Evolutionary conservation across 2,888 invertebrate species (phyloP).

Genomic region (Dromius quadrimaculatus): DNA sequence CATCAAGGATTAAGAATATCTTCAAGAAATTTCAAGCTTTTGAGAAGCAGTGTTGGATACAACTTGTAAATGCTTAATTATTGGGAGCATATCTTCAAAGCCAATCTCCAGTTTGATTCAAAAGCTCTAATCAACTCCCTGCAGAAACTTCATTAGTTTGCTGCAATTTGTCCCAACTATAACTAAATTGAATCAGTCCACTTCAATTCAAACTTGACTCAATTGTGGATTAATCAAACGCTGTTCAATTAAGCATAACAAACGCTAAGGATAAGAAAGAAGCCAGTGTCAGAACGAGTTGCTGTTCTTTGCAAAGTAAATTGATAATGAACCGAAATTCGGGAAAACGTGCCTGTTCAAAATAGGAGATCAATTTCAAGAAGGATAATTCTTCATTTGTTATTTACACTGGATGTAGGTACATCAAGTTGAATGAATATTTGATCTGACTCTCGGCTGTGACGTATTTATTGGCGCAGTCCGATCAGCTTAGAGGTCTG

Average conservation of each 20-base stretch:
- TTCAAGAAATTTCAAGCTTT: too few relatives aligned
- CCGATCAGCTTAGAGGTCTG: conserved; percentile 12
- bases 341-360: conserved; percentile 22
- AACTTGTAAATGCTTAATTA: too few relatives aligned
- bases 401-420: conserved; percentile 29
- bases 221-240: not conserved
- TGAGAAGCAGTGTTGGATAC: too few relatives aligned
- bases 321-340: conserved; percentile 37
- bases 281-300: not conserved
- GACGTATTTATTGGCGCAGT: conserved; percentile 21
- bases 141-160: too few relatives aligned
- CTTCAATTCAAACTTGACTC: not conserved
- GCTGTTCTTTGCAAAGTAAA: conserved; percentile 40
- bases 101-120: too few relatives aligned
- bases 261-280: conserved; percentile 27
- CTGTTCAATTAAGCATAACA: conserved; percentile 8
- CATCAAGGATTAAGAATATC: too few relatives aligned
- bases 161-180: not conserved
- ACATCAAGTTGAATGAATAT: conserved; percentile 18
- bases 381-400: conserved; percentile 36
- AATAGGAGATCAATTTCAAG: conserved; percentile 25
- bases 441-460: conserved; percentile 9
- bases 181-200: conserved; percentile 5
- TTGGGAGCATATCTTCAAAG: too few relatives aligned
- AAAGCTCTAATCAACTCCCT: too few relatives aligned